Percentiles rank a stretch among this genome's conserved stretches.
phyloP scores from a whole-genome alignment of 2,113 vertebrate genomes.

The Zosterops pallidus region DNA sequence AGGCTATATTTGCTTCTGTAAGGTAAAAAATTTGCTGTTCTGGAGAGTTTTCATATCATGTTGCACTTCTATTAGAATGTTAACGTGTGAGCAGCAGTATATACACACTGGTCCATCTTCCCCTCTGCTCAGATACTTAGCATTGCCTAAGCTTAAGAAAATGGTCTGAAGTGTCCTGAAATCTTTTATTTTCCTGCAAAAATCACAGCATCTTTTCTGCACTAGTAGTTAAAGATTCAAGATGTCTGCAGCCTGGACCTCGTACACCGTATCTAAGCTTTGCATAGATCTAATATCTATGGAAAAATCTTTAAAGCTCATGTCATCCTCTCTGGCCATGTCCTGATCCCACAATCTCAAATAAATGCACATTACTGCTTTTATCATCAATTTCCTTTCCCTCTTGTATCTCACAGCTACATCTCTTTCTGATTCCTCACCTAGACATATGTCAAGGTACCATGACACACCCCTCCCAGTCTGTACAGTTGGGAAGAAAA shows the following conservation, averaged over 20 bases:
- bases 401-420: background rate
- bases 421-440: background rate
- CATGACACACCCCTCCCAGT: background rate
- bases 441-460: background rate
- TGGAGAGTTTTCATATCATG: background rate
- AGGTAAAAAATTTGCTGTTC: background rate
- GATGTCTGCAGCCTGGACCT: background rate
- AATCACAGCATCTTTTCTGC: background rate
- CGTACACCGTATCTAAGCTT: background rate
- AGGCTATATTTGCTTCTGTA: background rate
- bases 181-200: background rate
- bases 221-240: background rate
- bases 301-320: background rate
- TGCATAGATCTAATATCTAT: background rate
- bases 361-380: background rate
- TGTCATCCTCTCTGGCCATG: accelerated
- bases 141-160: background rate
- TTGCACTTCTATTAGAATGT: background rate
- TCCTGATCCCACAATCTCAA: background rate
- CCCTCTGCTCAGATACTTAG: accelerated
- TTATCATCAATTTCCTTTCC: background rate
- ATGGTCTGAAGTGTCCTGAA: background rate
- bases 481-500: background rate
- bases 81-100: background rate
- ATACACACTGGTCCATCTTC: background rate